A percentile compares a stretch with the other conserved stretches of the same genome.
These are phyloP conservation scores for Onychorhynchus coronatus DNA, from an alignment of 2,113 vertebrate genomes.

Conservation along the genomic window DNA sequence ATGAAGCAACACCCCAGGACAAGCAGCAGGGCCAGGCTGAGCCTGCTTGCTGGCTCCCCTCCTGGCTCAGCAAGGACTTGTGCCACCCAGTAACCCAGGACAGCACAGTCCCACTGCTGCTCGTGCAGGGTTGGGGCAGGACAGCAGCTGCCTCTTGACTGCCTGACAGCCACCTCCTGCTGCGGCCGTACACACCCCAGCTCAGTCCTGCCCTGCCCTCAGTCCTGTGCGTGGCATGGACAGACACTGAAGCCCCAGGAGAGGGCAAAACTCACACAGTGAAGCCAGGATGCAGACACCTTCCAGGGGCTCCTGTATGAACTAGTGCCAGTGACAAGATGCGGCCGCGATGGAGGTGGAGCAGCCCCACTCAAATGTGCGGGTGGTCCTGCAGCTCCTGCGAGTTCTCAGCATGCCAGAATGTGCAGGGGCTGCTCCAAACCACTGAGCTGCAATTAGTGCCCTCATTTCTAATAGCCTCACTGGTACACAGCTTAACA, in stretches of 20 bases:
- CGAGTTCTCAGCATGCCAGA: rapidly evolving
- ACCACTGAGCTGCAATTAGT: neutral
- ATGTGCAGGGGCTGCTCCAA: neutral
- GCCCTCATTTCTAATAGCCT: neutral
- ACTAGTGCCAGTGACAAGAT: neutral
- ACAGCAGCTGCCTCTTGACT: neutral
- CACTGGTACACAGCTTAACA: neutral
- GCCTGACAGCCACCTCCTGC: neutral
- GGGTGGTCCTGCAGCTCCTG: neutral
- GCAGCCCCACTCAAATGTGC: rapidly evolving
- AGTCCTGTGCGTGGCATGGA: rapidly evolving
- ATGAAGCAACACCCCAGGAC: neutral
- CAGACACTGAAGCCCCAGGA: neutral
- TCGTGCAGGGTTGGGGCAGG: neutral
- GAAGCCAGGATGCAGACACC: neutral
- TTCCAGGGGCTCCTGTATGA: neutral
- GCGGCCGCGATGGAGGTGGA: rapidly evolving
- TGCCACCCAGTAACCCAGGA: neutral
- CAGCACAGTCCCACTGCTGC: neutral
- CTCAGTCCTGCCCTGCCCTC: neutral
- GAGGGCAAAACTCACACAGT: neutral
- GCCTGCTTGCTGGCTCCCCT: neutral
- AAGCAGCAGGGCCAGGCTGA: neutral
- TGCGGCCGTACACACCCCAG: rapidly evolving
- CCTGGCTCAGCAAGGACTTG: neutral